These are phyloP conservation scores for Coendou prehensilis DNA, from an alignment of 2,797 vertebrate genomes.

Conservation along the genomic window DNA sequence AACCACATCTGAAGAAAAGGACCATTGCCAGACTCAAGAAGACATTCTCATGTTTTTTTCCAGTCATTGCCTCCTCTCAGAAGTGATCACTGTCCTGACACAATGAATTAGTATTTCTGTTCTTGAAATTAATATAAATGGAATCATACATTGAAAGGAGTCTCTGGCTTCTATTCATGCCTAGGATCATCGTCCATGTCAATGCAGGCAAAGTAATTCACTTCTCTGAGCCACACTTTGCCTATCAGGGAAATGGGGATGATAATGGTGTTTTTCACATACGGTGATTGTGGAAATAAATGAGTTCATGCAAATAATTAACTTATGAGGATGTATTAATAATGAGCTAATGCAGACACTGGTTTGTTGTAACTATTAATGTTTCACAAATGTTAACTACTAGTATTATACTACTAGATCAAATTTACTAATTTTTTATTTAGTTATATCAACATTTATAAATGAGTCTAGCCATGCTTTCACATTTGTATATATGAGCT, in stretches of 20 bases:
- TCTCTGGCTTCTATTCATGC: neutral
- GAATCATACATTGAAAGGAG: neutral
- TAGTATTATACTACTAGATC: neutral
- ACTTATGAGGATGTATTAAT: neutral
- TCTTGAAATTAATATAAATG: neutral
- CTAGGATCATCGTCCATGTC: neutral
- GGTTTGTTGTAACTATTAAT: neutral
- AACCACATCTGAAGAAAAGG: neutral
- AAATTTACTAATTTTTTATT: conserved; percentile 9
- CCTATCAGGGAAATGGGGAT: neutral
- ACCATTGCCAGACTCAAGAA: neutral
- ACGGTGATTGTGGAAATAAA: neutral
- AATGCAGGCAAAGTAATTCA: neutral
- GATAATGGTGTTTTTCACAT: neutral
- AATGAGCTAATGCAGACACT: neutral
- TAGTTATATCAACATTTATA: neutral
- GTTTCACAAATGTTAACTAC: neutral
- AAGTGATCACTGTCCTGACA: neutral
- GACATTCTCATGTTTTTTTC: neutral
- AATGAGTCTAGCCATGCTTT: neutral
- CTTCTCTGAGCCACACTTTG: neutral
- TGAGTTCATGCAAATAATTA: neutral
- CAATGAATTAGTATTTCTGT: neutral
- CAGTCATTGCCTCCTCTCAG: neutral
- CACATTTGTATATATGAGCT: neutral